Conservation (phyloP, 2,888 invertebrate genomes). For the Anaspis maculata region DNA sequence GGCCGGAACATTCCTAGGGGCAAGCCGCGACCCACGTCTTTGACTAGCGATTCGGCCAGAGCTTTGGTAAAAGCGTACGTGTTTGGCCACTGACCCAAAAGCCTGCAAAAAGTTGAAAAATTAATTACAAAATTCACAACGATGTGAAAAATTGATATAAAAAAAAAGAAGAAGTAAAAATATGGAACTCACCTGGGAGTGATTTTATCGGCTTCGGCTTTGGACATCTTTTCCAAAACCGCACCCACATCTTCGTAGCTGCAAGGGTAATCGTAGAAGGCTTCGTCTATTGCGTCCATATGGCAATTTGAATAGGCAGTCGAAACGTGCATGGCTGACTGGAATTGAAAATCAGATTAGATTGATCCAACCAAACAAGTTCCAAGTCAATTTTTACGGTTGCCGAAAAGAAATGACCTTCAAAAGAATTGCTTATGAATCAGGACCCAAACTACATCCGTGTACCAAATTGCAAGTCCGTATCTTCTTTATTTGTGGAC, state of each 20-base stretch:
- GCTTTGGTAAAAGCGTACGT: conserved; percentile 88
- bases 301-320: conserved; percentile 76
- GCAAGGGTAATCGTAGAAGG: conserved; percentile 55
- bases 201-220: conserved; percentile 23
- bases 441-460: no score
- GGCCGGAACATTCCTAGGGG: conserved; percentile 78
- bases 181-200: conserved; percentile 43
- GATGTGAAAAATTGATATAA: conserved; percentile 20
- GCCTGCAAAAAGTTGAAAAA: no score
- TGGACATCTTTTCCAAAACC: conserved; percentile 40
- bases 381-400: not conserved
- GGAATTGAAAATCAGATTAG: conserved; percentile 23
- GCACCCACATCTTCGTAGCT: conserved; percentile 41
- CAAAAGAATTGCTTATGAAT: conserved; percentile 1
- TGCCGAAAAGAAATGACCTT: no score
- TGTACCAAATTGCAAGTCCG: no score
- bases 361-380: not conserved
- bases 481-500: no score
- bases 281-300: conserved; percentile 53
- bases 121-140: no score
- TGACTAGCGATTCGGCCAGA: conserved; percentile 68
- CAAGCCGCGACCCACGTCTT: conserved; percentile 54
- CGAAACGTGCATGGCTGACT: conserved; percentile 68
- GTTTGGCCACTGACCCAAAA: conserved; percentile 45
- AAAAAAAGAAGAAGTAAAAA: conserved; percentile 5